These are phyloP conservation scores for Excalfactoria chinensis DNA, from an alignment of 2,113 vertebrate species.

Conservation along the genomic window DNA sequence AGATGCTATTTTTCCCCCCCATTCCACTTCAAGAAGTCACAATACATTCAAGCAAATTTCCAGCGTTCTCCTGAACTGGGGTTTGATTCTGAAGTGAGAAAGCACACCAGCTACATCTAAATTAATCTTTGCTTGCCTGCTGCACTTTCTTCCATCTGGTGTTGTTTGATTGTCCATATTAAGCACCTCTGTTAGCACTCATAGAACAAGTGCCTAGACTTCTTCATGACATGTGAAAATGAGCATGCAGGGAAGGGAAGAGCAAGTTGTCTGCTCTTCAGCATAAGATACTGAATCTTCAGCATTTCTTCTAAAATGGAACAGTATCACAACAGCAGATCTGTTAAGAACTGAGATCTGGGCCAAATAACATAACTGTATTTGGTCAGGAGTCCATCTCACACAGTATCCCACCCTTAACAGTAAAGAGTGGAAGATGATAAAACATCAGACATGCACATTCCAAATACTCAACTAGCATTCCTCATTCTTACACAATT, in stretches of 20 bases:
- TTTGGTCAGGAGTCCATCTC: not conserved
- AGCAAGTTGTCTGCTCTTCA: not conserved
- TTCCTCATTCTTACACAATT: not conserved
- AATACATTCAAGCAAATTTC: not conserved
- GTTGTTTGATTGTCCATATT: not conserved
- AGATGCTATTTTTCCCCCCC: not conserved
- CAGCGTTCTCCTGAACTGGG: not conserved
- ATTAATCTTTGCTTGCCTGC: not conserved
- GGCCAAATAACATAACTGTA: not conserved
- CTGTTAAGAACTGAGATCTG: not conserved
- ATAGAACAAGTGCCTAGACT: not conserved
- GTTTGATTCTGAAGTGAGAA: not conserved
- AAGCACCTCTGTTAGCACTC: accelerated
- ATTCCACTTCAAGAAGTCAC: not conserved
- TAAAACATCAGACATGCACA: not conserved
- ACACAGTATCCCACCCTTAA: not conserved
- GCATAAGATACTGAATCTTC: too few relatives aligned
- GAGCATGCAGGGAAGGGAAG: not conserved
- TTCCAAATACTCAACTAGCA: not conserved
- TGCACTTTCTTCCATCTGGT: not conserved
- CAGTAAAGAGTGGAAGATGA: accelerated
- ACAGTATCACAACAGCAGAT: not conserved
- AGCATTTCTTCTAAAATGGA: not conserved
- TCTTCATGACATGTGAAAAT: not conserved
- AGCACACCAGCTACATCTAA: accelerated